Conservation (phyloP, 2,888 invertebrate genomes). For the Lithosia quadra region DNA sequence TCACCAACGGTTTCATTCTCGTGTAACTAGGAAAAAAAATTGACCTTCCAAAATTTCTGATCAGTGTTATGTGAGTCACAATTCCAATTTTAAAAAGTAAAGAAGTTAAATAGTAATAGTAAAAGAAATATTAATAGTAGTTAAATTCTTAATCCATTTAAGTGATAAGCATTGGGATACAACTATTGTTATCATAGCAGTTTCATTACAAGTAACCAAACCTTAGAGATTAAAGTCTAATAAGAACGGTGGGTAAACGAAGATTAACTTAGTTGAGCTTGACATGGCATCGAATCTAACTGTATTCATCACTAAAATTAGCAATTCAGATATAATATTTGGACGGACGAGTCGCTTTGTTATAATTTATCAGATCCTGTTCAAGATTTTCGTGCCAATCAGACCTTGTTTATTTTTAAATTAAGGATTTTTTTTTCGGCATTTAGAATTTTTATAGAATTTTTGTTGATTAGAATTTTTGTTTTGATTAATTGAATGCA, state of each 20-base stretch:
- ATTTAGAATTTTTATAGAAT: conserved; percentile 26
- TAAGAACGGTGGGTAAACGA: conserved; percentile 21
- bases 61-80: too few species aligned
- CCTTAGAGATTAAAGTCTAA: conserved; percentile 12
- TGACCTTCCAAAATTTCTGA: too few species aligned
- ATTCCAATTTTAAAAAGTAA: too few species aligned
- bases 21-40: too few species aligned
- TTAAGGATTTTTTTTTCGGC: conserved; percentile 18
- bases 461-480: not conserved
- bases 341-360: conserved; percentile 27
- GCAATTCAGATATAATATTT: conserved; percentile 43
- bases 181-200: not conserved
- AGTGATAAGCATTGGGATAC: not conserved
- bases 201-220: not conserved
- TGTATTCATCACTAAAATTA: conserved; percentile 43
- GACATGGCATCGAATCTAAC: conserved; percentile 31
- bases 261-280: conserved; percentile 38
- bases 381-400: conserved; percentile 22
- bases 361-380: conserved; percentile 24
- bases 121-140: too few species aligned
- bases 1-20: too few species aligned
- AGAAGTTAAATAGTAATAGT: too few species aligned
- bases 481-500: not conserved
- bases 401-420: conserved; percentile 31
- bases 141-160: not conserved